Conservation (phyloP, 1,140 invertebrate species). For the Hyphantria cunea region DNA sequence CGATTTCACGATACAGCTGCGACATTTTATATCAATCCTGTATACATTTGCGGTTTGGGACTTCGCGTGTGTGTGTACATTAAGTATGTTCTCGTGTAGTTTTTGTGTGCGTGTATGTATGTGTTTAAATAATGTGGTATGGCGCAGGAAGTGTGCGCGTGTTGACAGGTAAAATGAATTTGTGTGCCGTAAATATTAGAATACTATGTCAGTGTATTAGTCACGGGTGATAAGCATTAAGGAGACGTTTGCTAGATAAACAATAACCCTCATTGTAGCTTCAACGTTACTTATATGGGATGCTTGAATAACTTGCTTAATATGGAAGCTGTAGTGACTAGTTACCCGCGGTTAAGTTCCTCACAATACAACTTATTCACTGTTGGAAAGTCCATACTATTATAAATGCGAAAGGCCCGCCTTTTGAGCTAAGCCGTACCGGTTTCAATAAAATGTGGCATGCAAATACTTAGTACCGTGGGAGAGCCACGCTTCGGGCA, state of each 20-base stretch:
- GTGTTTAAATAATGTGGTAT: conserved; percentile 23
- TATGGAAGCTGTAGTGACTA: no score
- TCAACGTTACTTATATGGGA: neutral
- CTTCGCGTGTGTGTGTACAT: conserved; percentile 11
- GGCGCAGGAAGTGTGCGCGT: conserved; percentile 18
- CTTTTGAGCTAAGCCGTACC: no score
- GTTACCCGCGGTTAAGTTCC: no score
- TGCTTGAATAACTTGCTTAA: no score
- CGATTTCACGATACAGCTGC: conserved; percentile 24
- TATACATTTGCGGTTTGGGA: conserved; percentile 29
- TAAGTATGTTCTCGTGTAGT: neutral
- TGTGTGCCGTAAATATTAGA: conserved; percentile 18
- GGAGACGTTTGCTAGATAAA: conserved; percentile 7
- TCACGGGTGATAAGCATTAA: conserved; percentile 17
- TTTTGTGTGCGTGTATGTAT: conserved; percentile 4
- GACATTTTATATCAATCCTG: conserved; percentile 29
- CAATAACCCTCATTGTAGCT: conserved; percentile 2
- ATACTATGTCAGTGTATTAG: neutral
- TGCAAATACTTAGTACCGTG: no score
- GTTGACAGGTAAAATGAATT: conserved; percentile 28
- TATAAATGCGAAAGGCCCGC: no score
- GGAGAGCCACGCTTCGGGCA: no score
- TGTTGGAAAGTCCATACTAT: no score
- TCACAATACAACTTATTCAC: no score
- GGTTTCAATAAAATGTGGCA: no score